A percentile compares a stretch with the other conserved stretches of the same genome.
Conservation (phyloP, 2,888 invertebrate species). For the Chouioia cunea region DNA sequence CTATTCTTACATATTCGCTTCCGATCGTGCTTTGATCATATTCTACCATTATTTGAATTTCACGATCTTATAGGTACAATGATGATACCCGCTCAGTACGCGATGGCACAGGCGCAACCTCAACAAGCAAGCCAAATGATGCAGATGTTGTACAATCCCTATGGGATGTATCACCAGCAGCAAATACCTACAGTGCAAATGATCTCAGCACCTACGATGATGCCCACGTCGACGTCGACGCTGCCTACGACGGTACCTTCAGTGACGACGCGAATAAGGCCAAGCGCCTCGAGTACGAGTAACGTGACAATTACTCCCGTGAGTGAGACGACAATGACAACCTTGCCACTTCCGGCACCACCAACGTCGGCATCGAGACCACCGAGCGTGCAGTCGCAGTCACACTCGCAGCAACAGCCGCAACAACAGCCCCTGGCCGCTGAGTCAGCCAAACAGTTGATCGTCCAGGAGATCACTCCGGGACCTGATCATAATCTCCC, state of each 20-base stretch:
- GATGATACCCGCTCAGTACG: conserved; percentile 70
- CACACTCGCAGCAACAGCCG: conserved; percentile 10
- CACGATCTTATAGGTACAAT: conserved; percentile 60
- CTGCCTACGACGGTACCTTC: conserved; percentile 57
- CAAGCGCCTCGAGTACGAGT: conserved; percentile 42
- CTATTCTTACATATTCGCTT: conserved; percentile 2
- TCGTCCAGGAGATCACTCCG: conserved; percentile 53
- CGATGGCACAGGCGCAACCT: conserved; percentile 67
- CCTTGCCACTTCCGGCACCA: conserved; percentile 9
- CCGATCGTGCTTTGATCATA: not conserved
- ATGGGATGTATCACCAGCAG: conserved; percentile 71
- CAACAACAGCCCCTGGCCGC: conserved; percentile 22
- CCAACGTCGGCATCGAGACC: conserved; percentile 4
- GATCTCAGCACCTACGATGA: conserved; percentile 66
- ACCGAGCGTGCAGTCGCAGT: conserved; percentile 12
- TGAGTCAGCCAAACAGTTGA: conserved; percentile 54
- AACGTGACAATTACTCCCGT: conserved; percentile 37
- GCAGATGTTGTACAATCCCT: conserved; percentile 70
- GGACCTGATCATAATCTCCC: conserved; percentile 58
- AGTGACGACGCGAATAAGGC: conserved; percentile 49
- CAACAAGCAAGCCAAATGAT: conserved; percentile 71
- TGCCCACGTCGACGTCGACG: conserved; percentile 61
- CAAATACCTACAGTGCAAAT: conserved; percentile 70
- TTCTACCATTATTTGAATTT: not conserved
- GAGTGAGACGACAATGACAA: conserved; percentile 19